Conservation (phyloP, 2,797 vertebrate genomes). For the Falco concolor region DNA sequence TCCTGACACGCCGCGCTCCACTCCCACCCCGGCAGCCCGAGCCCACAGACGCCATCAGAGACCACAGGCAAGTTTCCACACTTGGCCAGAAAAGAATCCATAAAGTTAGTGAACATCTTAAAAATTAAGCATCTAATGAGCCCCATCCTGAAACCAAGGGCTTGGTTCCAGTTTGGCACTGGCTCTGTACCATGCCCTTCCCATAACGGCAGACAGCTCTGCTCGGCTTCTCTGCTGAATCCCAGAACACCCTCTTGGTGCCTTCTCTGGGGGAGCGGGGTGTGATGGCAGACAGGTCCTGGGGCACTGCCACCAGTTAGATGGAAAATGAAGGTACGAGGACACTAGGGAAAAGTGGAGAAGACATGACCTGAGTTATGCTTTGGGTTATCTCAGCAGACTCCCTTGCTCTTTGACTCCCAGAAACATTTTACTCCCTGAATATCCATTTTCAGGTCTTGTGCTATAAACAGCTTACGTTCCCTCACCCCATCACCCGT, state of each 20-base stretch:
- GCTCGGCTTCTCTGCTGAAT: background rate
- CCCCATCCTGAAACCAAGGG: background rate
- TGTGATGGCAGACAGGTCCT: background rate
- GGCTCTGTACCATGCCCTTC: rapidly evolving
- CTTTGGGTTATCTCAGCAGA: background rate
- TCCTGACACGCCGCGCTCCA: background rate
- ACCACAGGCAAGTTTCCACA: background rate
- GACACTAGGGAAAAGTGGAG: rapidly evolving
- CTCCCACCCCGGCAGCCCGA: background rate
- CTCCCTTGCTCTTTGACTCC: background rate
- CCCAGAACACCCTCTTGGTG: rapidly evolving
- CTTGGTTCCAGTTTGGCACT: background rate
- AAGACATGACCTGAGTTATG: rapidly evolving
- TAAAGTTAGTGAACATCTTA: background rate
- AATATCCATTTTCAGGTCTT: background rate
- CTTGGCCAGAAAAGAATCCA: background rate
- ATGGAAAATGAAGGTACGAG: background rate
- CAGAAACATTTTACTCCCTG: background rate
- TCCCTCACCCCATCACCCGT: rapidly evolving
- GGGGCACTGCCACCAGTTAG: rapidly evolving
- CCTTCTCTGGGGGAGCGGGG: background rate
- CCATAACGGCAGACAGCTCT: background rate
- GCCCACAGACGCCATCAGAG: background rate
- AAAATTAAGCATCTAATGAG: background rate
- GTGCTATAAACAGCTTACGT: rapidly evolving